Percentiles rank a stretch among this genome's conserved stretches.
Evolutionary conservation across 1,140 invertebrate genomes (phyloP).

Genomic region (Trichomalopsis sarcophagae): DNA sequence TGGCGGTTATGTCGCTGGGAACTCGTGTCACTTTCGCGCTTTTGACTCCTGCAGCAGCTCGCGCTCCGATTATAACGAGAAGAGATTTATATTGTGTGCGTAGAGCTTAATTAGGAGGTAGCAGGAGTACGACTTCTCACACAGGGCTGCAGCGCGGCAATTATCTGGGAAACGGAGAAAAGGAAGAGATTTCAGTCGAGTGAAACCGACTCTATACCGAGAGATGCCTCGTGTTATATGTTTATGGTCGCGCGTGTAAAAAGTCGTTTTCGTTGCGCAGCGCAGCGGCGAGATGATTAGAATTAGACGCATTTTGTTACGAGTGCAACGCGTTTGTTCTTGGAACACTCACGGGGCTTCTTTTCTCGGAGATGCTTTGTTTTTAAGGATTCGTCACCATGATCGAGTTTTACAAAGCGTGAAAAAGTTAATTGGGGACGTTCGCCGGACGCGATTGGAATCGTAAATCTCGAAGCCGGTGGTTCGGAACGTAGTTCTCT

Average conservation of each 20-base stretch:
- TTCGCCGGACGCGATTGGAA: constrained; percentile 3
- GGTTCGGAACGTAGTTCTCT: neutral
- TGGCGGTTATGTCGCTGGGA: constrained; percentile 34
- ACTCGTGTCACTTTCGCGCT: constrained; percentile 45
- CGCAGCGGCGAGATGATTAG: neutral
- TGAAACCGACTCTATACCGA: neutral
- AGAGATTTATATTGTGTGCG: constrained; percentile 4
- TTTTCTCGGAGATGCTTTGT: neutral
- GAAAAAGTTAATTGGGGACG: neutral
- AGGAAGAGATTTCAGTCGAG: constrained; percentile 12
- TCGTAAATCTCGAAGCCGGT: neutral
- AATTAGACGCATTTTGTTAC: neutral
- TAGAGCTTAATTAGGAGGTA: constrained; percentile 25
- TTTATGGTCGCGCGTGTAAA: neutral
- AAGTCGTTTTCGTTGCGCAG: neutral
- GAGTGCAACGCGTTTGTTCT: neutral
- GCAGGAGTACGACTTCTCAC: constrained; percentile 17
- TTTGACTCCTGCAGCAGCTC: neutral
- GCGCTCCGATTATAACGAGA: neutral
- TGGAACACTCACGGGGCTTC: too few relatives aligned
- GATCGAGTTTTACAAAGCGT: neutral
- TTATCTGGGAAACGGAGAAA: constrained; percentile 19
- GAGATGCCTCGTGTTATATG: neutral
- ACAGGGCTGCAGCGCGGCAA: constrained; percentile 17
- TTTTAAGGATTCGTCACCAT: neutral